phyloP scores from a whole-genome alignment of 2,113 vertebrate species.

The Lethenteron reissneri region DNA sequence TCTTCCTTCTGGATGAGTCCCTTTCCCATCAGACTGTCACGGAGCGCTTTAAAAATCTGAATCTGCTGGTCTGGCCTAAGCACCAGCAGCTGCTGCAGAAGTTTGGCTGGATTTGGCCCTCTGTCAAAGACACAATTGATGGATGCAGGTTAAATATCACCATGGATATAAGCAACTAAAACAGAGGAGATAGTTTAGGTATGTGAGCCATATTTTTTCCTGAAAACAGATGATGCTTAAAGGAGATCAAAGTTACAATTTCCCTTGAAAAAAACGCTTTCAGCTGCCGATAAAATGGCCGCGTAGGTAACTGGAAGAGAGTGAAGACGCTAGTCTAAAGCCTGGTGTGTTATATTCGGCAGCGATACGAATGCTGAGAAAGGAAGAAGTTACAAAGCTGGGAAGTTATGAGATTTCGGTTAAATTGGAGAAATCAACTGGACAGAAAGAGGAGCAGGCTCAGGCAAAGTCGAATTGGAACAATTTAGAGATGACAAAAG shows the following conservation, averaged over 20 bases:
- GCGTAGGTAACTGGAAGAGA: not conserved
- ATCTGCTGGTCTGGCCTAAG: conserved; percentile 77
- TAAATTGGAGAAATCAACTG: too few species aligned
- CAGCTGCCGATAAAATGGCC: not conserved
- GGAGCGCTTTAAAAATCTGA: conserved; percentile 76
- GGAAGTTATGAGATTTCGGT: too few species aligned
- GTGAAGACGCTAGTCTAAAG: not conserved
- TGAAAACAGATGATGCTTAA: conserved; percentile 10
- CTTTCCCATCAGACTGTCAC: conserved; percentile 53
- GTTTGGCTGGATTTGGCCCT: conserved; percentile 74
- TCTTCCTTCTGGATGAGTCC: conserved; percentile 38
- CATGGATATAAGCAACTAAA: not conserved
- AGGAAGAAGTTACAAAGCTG: too few species aligned
- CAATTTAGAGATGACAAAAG: too few species aligned
- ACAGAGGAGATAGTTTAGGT: not conserved
- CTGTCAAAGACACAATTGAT: conserved; percentile 18
- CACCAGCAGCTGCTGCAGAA: conserved; percentile 84
- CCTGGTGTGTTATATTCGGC: too few species aligned
- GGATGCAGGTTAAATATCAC: not conserved
- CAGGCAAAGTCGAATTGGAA: too few species aligned
- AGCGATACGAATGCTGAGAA: too few species aligned
- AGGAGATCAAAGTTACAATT: too few species aligned
- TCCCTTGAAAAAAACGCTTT: not conserved
- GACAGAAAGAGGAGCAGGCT: too few species aligned
- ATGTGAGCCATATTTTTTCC: not conserved